Conservation (phyloP, 2,797 vertebrate species). For the Dendrocincla fuliginosa region DNA sequence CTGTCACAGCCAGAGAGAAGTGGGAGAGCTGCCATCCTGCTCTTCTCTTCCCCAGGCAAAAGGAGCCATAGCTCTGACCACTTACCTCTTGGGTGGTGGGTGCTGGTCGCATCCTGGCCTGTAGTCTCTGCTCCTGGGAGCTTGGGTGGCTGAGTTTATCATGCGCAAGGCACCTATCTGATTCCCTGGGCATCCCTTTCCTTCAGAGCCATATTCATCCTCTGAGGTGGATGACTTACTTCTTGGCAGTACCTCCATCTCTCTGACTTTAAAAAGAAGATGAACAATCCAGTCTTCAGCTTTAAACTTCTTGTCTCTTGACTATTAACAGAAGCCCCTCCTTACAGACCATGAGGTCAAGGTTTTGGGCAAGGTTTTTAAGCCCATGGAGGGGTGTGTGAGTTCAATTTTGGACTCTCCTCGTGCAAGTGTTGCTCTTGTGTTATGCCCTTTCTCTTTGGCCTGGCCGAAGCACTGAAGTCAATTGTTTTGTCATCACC, state of each 20-base stretch:
- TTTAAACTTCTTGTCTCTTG: not conserved
- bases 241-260: not conserved
- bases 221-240: not conserved
- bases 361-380: not conserved
- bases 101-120: not conserved
- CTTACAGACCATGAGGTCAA: not conserved
- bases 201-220: not conserved
- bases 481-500: conserved; percentile 82
- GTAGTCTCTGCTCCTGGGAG: not conserved
- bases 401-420: not conserved
- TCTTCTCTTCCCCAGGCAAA: not conserved
- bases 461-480: conserved; percentile 64
- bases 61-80: not conserved
- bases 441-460: conserved; percentile 35
- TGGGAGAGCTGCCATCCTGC: not conserved
- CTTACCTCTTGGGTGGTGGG: not conserved
- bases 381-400: not conserved
- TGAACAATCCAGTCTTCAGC: not conserved
- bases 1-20: not conserved
- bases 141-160: not conserved
- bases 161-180: not conserved
- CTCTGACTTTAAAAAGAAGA: conserved; percentile 6
- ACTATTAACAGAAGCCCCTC: not conserved
- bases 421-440: not conserved
- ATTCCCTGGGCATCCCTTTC: not conserved